Evolutionary conservation across 1,140 invertebrate species (phyloP).

Genomic region (Zophobas atratus): DNA sequence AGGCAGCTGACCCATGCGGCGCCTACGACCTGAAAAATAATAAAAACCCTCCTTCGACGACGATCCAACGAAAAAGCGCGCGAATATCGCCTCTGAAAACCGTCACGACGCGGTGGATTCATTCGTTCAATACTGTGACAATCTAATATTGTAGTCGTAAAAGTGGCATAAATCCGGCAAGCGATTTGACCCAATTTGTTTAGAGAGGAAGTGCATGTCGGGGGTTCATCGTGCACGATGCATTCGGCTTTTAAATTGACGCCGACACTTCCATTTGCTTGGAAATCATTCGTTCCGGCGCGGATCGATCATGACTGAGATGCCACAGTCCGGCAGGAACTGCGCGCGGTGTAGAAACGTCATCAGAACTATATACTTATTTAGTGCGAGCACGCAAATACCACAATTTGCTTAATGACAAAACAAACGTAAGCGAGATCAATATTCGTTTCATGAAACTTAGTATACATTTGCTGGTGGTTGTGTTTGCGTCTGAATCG

Average conservation of each 20-base stretch:
- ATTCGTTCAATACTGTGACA: not conserved
- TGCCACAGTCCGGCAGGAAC: too few relatives aligned
- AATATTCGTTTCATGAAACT: too few relatives aligned
- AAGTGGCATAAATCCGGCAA: constrained; percentile 2
- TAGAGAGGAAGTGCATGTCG: constrained; percentile 3
- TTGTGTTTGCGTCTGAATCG: too few relatives aligned
- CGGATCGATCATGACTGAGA: too few relatives aligned
- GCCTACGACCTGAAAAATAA: constrained; percentile 60
- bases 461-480: too few relatives aligned
- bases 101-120: not conserved
- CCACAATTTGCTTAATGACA: too few relatives aligned
- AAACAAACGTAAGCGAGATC: too few relatives aligned
- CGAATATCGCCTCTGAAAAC: constrained; percentile 17
- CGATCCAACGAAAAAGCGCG: not conserved
- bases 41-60: constrained; percentile 3
- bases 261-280: too few relatives aligned
- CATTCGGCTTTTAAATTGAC: not conserved
- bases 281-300: too few relatives aligned
- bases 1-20: constrained; percentile 59
- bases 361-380: too few relatives aligned
- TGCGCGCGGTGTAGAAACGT: too few relatives aligned
- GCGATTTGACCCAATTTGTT: constrained; percentile 11
- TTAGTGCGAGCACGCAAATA: too few relatives aligned
- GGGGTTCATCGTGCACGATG: not conserved
- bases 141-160: constrained; percentile 10